Base-by-base conservation (phyloP, 2,888 invertebrate species). In the Adelognathus sp. region DNA sequence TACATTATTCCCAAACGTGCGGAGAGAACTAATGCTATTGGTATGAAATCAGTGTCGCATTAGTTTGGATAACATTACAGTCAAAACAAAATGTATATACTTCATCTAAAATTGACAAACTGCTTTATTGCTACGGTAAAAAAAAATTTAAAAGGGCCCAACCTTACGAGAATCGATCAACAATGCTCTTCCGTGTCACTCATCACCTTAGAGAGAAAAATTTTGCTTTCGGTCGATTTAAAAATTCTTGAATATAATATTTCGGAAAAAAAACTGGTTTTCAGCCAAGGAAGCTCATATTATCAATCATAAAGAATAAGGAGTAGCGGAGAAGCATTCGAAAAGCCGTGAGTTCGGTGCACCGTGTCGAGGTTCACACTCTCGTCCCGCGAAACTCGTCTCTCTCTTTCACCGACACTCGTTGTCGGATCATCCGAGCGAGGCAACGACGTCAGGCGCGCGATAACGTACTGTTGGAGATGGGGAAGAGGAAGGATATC, bases 401-500 rank as follows among this genome's bases (percentile, higher is more conserved):
- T 11, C 58, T 27, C 61, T 71, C 56, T 69, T 36, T 44, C 60
- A 36, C 52, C 29, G 33, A 61, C 52, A 52, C 50, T 71, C 73
- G 66, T 74, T 76, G 46, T 41, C 74, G 33, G 64, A 18, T 52
- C 29, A 64, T 69, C 69, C 33, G 69, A 71, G 76, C 31, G 61
- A 50, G 58, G 29, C 44, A 79, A 60, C 58, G 76, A 39, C 41
- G 61, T 52, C 52, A 58, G 64, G 60, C 61, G 64, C 54, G 69
- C 60, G 58, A 29, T 7, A 58, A 21, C 44, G 21, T 14, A 14
- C 44, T 14, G 56, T 21, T 52, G 21, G 50, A 52, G 58, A 54
- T 58, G 16, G 66, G 72, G 76, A 79, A 63, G 67, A 79, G 71
- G 79, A 79, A 79, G 79, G 75, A 79, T 79, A 67, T 79, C 79